Base-by-base conservation (phyloP, 1,140 invertebrate genomes). In the Rhyzopertha dominica region DNA sequence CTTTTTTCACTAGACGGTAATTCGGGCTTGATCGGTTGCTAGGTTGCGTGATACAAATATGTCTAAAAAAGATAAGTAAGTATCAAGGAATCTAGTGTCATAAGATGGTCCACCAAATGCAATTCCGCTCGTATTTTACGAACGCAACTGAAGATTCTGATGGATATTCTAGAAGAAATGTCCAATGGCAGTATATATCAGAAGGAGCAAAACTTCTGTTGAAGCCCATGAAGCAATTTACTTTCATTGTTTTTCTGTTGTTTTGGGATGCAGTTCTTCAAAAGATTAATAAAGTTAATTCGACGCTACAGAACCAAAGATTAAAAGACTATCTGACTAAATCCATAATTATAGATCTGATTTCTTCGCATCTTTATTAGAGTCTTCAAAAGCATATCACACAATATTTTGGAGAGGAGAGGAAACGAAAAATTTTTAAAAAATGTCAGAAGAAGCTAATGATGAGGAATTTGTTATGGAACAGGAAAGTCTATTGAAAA, bases 101-200 rank as follows among this genome's bases (percentile, higher is more conserved):
- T 16, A 30, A n/a, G 29, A 30, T 30, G 29, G 29, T 30, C 29
- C 4, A 30, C 29, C 10, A 32, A 3, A 47, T 47, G 28, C 5
- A 25, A 30, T 22, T 14, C 16, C 12, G 14, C 17, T 13, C 25
- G 28, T 31, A 39, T 20, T 38, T 22, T 22, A 22, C n/a, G n/a
- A n/a, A 20, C 14, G 2, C 12, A 26, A 26, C 7, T 36, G 4
- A 45, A 37, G 10, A n/a, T 5, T 30, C 12, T 30, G 10, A 30
- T 30, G 4, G 29, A 30, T 30, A 30, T 30, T 30, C 29, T 30
- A 13, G 29, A 30, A 10, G 10, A 30, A 10, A 30, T 30, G 29
- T 30, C 29, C 4, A 30, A 30, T 30, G 29, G 29, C 29, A 30
- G 10, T n/a, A 30, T 30, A 30, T 16, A 4, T 30, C 29, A 30